Evolutionary conservation across 2,797 vertebrate species (phyloP), one percentile per base, ranked within the genome.

Genomic region (Ptychadena robeensis): DNA sequence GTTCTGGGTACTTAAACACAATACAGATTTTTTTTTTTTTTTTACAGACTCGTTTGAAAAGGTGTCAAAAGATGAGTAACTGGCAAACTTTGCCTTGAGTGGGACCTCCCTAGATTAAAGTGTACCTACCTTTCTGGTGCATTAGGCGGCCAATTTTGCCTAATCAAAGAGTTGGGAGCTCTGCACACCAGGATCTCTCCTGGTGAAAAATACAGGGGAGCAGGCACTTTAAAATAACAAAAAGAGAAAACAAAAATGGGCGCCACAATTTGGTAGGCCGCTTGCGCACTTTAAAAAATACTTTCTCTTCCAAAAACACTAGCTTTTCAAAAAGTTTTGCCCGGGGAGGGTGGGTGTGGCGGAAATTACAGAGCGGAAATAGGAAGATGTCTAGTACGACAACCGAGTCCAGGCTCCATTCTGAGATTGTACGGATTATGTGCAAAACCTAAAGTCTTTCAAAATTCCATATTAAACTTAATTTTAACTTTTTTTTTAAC

Each of bases 371-470:
- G 71, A 30, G 9, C 15, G 66, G 37, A 30, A 66, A 73, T 48
- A 90, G 91, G 92, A 94, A 93, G 90, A 92, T 92, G 92, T 94
- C 92, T 93, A 93, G 92, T 95, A 93, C 92, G 93, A 92, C 94
- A 94, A 93, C 90, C 93, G 94, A 92, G 44, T 91, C 94, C 95
- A 94, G 95, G 93, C 94, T 94, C 93, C 88, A 88, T 87, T 61
- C 89, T 87, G 89, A 93, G 93, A 94, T 93, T 94, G 93, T 94
- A 94, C 92, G 93, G 93, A 94, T 96, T 96, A 96, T 97, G 96
- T 95, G 94, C 94, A 96, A 96, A 96, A 95, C 94, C 93, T 94
- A 44, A 96, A 93, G 91, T 95, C 91, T 94, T 94, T 94, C 93
- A 95, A 95, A 96, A 72, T n/a, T 64, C 15, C n/a, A 34, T 48